Conservation (phyloP, 1,140 invertebrate species). For the Cyclina sinensis region DNA sequence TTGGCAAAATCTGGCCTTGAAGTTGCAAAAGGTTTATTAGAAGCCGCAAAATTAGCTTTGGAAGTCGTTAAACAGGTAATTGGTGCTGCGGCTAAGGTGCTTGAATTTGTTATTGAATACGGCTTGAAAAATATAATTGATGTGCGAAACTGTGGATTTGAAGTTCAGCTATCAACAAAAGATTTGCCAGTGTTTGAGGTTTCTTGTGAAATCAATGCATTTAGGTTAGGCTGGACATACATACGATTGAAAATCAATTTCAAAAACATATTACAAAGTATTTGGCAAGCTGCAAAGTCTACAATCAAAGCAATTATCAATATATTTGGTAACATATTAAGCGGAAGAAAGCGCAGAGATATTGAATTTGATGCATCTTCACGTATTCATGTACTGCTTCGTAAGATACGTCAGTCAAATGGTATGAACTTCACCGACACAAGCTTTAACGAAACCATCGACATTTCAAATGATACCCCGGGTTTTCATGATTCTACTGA, state of each 20-base stretch:
- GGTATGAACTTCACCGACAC: background rate
- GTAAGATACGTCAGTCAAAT: conserved; percentile 11
- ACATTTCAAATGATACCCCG: background rate
- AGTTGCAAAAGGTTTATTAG: background rate
- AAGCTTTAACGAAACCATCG: too few species aligned
- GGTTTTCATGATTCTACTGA: background rate
- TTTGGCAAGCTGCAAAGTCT: too few species aligned
- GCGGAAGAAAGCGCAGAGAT: too few species aligned
- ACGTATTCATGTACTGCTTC: too few species aligned
- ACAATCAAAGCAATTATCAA: conserved; percentile 30
- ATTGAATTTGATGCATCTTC: too few species aligned
- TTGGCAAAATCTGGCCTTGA: too few species aligned
- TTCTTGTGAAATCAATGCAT: conserved; percentile 67
- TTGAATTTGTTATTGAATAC: too few species aligned
- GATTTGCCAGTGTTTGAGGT: conserved; percentile 55
- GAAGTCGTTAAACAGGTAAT: conserved; percentile 64
- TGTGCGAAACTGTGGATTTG: conserved; percentile 71
- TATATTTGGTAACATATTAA: conserved; percentile 1
- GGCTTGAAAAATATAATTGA: too few species aligned
- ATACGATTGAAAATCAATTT: conserved; percentile 53
- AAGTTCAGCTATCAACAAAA: conserved; percentile 52
- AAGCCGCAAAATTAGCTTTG: conserved; percentile 54
- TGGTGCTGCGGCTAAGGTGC: conserved; percentile 37
- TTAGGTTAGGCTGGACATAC: conserved; percentile 57
- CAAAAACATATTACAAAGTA: too few species aligned